A percentile compares a stretch with the other conserved stretches of the same genome.
These are phyloP conservation scores for Epinotia bilunana DNA, from an alignment of 2,888 invertebrate genomes.

Conservation along the genomic window DNA sequence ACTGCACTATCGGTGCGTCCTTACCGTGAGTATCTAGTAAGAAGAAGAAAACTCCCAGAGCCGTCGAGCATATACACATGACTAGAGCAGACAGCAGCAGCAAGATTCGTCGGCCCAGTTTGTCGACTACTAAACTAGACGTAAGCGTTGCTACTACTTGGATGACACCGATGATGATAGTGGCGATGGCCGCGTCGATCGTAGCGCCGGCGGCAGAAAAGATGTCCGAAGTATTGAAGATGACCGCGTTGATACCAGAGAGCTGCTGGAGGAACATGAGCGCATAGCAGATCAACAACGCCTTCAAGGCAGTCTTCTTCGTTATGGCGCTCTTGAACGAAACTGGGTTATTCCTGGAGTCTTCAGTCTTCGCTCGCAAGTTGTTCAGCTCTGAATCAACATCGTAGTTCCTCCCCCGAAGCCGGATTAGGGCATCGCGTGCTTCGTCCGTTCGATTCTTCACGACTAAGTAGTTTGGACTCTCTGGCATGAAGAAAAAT, in stretches of 20 bases:
- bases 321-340: slow-evolving; percentile 84
- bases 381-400: slow-evolving; percentile 86
- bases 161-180: slow-evolving; percentile 93
- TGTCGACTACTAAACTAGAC: slow-evolving; percentile 91
- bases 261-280: slow-evolving; percentile 96
- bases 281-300: slow-evolving; percentile 88
- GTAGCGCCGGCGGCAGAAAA: slow-evolving; percentile 87
- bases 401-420: slow-evolving; percentile 90
- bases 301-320: slow-evolving; percentile 86
- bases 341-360: slow-evolving; percentile 79
- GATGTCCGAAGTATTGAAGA: slow-evolving; percentile 91
- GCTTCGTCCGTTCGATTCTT: slow-evolving; percentile 88
- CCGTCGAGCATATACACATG: slow-evolving; percentile 88
- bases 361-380: slow-evolving; percentile 84
- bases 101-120: slow-evolving; percentile 90
- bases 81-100: slow-evolving; percentile 88
- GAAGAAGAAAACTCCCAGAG: slow-evolving; percentile 90
- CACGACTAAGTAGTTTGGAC: slow-evolving; percentile 89
- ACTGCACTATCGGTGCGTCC: slow-evolving; percentile 68
- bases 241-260: slow-evolving; percentile 92
- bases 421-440: slow-evolving; percentile 86
- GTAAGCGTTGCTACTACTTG: slow-evolving; percentile 91
- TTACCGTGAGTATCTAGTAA: slow-evolving; percentile 66
- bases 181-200: slow-evolving; percentile 85
- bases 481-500: slow-evolving; percentile 94